Base-by-base conservation (phyloP, 2,113 vertebrate genomes). In the Danionella cerebrum region DNA sequence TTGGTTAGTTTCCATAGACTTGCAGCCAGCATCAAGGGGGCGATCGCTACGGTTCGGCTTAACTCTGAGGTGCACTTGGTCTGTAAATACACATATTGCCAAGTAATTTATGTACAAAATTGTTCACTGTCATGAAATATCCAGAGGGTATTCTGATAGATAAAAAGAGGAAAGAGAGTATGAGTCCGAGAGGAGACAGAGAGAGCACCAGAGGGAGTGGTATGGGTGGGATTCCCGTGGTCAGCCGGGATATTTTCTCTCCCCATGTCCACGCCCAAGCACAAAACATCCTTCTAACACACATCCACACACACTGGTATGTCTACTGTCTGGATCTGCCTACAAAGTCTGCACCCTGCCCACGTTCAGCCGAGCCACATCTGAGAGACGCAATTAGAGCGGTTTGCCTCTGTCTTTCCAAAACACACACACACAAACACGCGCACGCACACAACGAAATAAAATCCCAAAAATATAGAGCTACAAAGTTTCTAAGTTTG, bases 191-290 rank as follows among this genome's bases (percentile, higher is more conserved):
- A n/a, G n/a, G n/a, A n/a, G n/a, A n/a, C n/a, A 74, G 50, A 60
- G 52, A 70, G 9, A 69, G 27, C 59, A 13, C 10, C 41, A 69
- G 57, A 27, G 62, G 79, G 79, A 83, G 79, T 88, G 83, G 86
- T 83, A 73, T 71, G 66, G 84, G 86, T 82, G 83, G 76, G 77
- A 83, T 78, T 82, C 75, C 57, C 27, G 79, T 58, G 83, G 84
- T 87, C 67, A 65, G 69, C 70, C 41, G 73, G 68, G 75, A 80
- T 76, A 86, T 76, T 87, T 88, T 87, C 77, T 79, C 79, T 85
- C 80, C 77, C 59, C 76, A 79, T 79, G 86, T 82, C 82, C 76
- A 87, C 82, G 76, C 78, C 74, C 77, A 79, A 72, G 58, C 64
- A 79, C 68, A 74, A 71, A 78, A 76, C 72, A 58, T 77, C 66